Conservation (phyloP, 2,888 invertebrate genomes). For the Theodoxus fluviatilis region DNA sequence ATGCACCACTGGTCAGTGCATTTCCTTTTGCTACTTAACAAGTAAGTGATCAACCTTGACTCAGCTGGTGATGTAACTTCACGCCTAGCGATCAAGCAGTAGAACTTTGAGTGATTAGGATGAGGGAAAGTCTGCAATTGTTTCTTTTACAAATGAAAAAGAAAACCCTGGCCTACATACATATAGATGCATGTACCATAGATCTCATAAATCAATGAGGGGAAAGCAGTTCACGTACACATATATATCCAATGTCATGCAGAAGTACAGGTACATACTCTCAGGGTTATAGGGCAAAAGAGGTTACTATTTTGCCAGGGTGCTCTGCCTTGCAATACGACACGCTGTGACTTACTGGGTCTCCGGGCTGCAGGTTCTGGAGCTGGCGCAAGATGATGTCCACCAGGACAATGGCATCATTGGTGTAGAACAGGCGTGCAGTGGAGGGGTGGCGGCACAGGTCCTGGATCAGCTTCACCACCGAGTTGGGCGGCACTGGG, state of each 20-base stretch:
- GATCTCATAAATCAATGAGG: too few relatives aligned
- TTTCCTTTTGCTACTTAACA: background rate
- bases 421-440: constrained; percentile 89
- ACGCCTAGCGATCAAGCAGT: too few relatives aligned
- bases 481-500: constrained; percentile 81
- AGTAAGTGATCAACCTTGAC: background rate
- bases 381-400: constrained; percentile 91
- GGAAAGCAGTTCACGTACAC: too few relatives aligned
- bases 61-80: too few relatives aligned
- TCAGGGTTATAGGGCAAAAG: background rate
- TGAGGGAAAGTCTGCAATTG: too few relatives aligned
- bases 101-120: too few relatives aligned
- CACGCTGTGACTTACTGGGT: constrained; percentile 68
- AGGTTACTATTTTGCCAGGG: background rate
- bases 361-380: constrained; percentile 87
- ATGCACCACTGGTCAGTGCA: background rate
- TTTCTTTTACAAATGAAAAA: background rate
- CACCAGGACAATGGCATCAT: constrained; percentile 90
- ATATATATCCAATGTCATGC: too few relatives aligned
- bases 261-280: too few relatives aligned
- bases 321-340: too few relatives aligned
- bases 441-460: constrained; percentile 81
- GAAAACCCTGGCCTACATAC: too few relatives aligned
- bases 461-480: constrained; percentile 87
- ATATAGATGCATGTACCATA: too few relatives aligned